phyloP scores from a whole-genome alignment of 2,888 invertebrate genomes.

The Oxyteleia sp. region DNA sequence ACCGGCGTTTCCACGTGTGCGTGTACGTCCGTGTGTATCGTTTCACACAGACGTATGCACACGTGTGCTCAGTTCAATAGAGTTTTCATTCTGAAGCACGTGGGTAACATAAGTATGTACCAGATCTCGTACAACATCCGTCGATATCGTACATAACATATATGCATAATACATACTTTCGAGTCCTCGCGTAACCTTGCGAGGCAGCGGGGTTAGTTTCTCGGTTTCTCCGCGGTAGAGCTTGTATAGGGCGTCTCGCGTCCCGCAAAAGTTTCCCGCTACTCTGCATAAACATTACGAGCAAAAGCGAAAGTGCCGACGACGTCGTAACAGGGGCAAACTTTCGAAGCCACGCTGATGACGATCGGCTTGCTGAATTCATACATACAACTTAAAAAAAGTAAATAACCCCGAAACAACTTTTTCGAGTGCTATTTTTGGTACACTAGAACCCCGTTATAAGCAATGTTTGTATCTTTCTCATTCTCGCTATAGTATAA shows the following conservation, averaged over 20 bases:
- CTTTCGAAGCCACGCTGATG: conserved; percentile 74
- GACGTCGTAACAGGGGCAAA: conserved; percentile 78
- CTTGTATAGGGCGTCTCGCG: conserved; percentile 74
- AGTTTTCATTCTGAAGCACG: no score
- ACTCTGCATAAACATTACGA: conserved; percentile 86
- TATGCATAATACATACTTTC: conserved; percentile 75
- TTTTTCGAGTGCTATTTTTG: no score
- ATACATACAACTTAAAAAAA: conserved; percentile 50
- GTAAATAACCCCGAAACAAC: conserved; percentile 32
- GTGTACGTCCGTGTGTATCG: no score
- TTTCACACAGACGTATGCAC: no score
- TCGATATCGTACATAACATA: conserved; percentile 66
- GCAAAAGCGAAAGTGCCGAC: conserved; percentile 86
- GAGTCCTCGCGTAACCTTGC: conserved; percentile 65
- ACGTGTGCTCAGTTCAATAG: no score
- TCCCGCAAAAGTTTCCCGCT: conserved; percentile 85
- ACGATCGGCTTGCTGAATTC: conserved; percentile 60
- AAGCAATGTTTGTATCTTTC: no score
- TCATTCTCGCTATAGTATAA: no score
- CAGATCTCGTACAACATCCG: no score
- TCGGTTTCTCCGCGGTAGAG: conserved; percentile 67
- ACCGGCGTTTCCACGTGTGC: no score
- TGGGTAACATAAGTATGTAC: no score
- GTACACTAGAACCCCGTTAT: no score
- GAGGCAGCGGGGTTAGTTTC: conserved; percentile 63